Base-by-base conservation (phyloP, 2,113 vertebrate genomes). In the Crocuta crocuta region DNA sequence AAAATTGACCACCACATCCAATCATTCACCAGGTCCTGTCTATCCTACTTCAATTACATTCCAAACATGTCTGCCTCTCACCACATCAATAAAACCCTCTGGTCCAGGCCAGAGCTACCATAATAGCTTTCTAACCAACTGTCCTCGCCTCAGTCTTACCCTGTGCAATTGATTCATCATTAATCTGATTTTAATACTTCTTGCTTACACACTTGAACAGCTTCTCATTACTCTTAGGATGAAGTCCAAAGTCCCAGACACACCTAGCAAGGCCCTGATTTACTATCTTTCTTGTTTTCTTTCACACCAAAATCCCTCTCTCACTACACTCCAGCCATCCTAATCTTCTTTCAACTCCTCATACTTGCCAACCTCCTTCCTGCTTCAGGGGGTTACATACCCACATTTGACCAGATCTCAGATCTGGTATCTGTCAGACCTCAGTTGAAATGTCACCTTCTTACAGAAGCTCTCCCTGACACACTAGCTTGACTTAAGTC, bases 201-300 rank as follows among this genome's bases (percentile, higher is more conserved):
- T 19, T 70, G 28, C 17, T 50, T 79, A 84, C 39, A 74, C 15
- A 80, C 28, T 76, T 65, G 50, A 88, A 66, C 8, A 55, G 63
- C 53, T 66, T 89, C 74, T 50, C 53, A 33, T 78, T 61, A 43
- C 33, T 85, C 33, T 74, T 39, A 61, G 6, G 39, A 70, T 16
- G 15, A 89, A 89, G 71, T 81, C 79, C 89, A 86, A 86, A 89
- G 92, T 89, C 84, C 81, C 53, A 33, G n/a, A 55, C 78, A 92
- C 33, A 78, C 23, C 50, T 31, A 80, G 31, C 12, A 80, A 84
- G 10, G 70, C n/a, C 63, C 71, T 93, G 66, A 61, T 28, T 89
- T 85, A 48, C 35, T 73, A 31, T 66, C 45, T 89, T 70, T 84
- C 78, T 66, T 82, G 48, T 43, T 95, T 70, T 70, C 68, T 66